phyloP scores from a whole-genome alignment of 2,888 invertebrate genomes.

The Prostheceraeus crozeri region DNA sequence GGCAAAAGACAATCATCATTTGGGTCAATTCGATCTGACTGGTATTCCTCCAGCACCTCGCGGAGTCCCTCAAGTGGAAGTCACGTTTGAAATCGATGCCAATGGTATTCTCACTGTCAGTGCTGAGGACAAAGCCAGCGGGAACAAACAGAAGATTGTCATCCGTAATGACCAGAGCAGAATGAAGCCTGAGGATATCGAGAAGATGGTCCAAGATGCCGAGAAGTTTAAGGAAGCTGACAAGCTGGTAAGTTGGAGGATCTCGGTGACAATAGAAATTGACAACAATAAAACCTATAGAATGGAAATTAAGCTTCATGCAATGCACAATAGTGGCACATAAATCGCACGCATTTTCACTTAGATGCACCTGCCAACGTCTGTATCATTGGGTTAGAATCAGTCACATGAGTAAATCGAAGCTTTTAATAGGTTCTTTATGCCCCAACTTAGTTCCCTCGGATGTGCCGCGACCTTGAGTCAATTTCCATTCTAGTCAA shows the following conservation, averaged over 20 bases:
- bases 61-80: constrained; percentile 58
- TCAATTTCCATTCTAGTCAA: no score
- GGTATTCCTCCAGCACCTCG: constrained; percentile 72
- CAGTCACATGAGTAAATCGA: no score
- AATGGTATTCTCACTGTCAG: constrained; percentile 57
- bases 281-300: no score
- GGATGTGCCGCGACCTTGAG: no score
- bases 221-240: constrained; percentile 98
- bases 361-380: no score
- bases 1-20: constrained; percentile 97
- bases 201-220: constrained; percentile 96
- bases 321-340: background rate
- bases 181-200: constrained; percentile 92
- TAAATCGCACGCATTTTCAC: no score
- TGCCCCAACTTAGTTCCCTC: no score
- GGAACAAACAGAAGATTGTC: constrained; percentile 94
- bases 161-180: constrained; percentile 97
- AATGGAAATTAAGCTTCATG: no score
- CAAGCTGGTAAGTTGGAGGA: constrained; percentile 41
- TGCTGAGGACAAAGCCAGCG: constrained; percentile 97
- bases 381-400: no score
- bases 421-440: no score
- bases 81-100: constrained; percentile 40
- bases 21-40: constrained; percentile 95
- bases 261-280: no score